A percentile compares a stretch with the other conserved stretches of the same genome.
phyloP scores from a whole-genome alignment of 1,140 invertebrate genomes.

The Dreissena polymorpha region DNA sequence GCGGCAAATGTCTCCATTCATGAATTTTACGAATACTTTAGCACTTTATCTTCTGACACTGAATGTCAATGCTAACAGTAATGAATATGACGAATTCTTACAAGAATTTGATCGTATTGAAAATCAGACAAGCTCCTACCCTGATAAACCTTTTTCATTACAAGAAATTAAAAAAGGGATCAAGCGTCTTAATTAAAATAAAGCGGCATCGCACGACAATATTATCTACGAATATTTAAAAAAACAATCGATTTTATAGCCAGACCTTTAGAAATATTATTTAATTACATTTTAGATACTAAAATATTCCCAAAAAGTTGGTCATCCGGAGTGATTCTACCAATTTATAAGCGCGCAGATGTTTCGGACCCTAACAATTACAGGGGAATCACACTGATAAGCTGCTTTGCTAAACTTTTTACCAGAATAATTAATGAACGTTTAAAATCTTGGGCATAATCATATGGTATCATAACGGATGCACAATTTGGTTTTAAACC shows the following conservation, averaged over 20 bases:
- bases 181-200: not conserved
- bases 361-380: slow-evolving; percentile 3
- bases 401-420: slow-evolving; percentile 21
- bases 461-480: slow-evolving; percentile 26
- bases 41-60: not conserved
- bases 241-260: slow-evolving; percentile 12
- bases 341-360: slow-evolving; percentile 10
- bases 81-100: not conserved
- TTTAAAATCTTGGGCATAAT: not conserved
- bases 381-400: slow-evolving; percentile 37
- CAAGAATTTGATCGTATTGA: not conserved
- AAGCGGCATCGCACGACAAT: slow-evolving; percentile 9
- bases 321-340: slow-evolving; percentile 19
- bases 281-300: slow-evolving; percentile 20
- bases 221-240: slow-evolving; percentile 14
- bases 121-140: not conserved
- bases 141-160: not conserved
- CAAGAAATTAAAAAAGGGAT: slow-evolving; percentile 7
- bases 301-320: slow-evolving; percentile 7
- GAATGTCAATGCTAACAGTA: not conserved
- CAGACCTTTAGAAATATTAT: slow-evolving; percentile 12
- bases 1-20: not conserved
- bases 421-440: slow-evolving; percentile 24
- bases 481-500: slow-evolving; percentile 30
- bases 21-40: slow-evolving; percentile 17